Evolutionary conservation across 2,797 vertebrate genomes (phyloP), one percentile per base, ranked within the genome.

Genomic region (Adrianichthys oophorus): DNA sequence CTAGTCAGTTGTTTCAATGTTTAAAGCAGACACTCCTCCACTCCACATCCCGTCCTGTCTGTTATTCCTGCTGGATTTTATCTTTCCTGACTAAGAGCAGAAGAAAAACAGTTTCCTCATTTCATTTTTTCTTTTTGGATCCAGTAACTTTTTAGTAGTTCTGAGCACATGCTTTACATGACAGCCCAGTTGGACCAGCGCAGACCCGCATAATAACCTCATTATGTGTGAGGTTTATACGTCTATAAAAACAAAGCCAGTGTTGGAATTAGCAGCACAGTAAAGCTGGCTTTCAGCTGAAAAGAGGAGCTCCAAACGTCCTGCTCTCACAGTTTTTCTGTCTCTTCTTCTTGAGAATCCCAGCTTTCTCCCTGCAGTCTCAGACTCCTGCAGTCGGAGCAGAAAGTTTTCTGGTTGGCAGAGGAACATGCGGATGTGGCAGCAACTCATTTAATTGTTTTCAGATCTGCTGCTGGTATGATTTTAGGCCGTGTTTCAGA

Each of bases 391-490:
- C 66, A 62, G 51, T 16, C 50, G n/a, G 41, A 53, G 55, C 48
- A 37, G 14, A 42, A 48, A 18, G 63, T 23, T 65, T 49, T 60
- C 70, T 23, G 72, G 50, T 70, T 57, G 63, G 56, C 52, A 8
- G 48, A 64, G 69, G 12, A 63, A 73, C 56, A 58, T 87, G 83
- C 56, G 69, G 85, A 88, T 90, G 87, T 89, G 84, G 89, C 84
- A 83, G 86, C 45, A 66, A 83, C 72, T 50, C 68, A 56, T 62
- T 62, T 90, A 86, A 89, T 87, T 87, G 87, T 79, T 89, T 89
- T 88, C 89, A 89, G 88, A 88, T 77, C 70, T 55, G 16, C 66
- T 8, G 47, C 66, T 54, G 61, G 59, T 23, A 29, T 21, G 50
- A 51, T 21, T 48, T 51, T 26, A 37, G 47, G 56, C 32, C 32